Base-by-base conservation (phyloP, 2,888 invertebrate genomes). In the Pecten maximus region DNA sequence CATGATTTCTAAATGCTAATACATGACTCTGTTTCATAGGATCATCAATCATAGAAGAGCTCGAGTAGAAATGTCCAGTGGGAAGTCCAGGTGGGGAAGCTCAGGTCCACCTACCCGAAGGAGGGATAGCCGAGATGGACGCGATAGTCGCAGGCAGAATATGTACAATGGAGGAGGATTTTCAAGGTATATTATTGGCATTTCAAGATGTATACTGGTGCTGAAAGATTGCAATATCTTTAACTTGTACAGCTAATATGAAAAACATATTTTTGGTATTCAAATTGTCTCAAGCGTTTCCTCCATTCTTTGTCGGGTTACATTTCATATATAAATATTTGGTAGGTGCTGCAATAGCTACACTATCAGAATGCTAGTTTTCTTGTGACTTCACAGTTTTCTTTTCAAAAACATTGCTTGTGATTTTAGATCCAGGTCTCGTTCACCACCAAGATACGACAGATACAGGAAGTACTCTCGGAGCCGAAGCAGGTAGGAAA, bases 41-140 rank as follows among this genome's bases (percentile, higher is more conserved):
- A 95, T 96, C 91, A 96, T 97, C 89, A 97, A 97, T 92, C 97
- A 97, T n/a, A 95, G 96, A 87, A 95, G 97, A 87, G 97, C 97
- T 39, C 95, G 97, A 44, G 97, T 97, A 35, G 97, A 97, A 93
- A 94, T 97, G 92, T 97, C 97, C 0, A 96, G 95, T 91, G 97
- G 97, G 39, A 96, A 96, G 89, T 95, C 96, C 40, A 94, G 97
- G 23, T 95, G 96, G 93, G 94, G 95, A 35, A 92, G 93, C 50
- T 92, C 94, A 35, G 94, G 95, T 40, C 94, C 94, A 15, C 94
- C 94, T 19, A 90, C 88, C 35, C 89, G 93, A 16, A 92, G 94
- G 28, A 92, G 93, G 39, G 92, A 94, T 40, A 91, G 91, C 16
- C 40, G 92, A 28, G 92, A 92, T 15, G 92, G 93, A 16, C 90